Evolutionary conservation across 2,888 invertebrate genomes (phyloP), one percentile per base, ranked within the genome.

Genomic region (Meteorus cinctellus): DNA sequence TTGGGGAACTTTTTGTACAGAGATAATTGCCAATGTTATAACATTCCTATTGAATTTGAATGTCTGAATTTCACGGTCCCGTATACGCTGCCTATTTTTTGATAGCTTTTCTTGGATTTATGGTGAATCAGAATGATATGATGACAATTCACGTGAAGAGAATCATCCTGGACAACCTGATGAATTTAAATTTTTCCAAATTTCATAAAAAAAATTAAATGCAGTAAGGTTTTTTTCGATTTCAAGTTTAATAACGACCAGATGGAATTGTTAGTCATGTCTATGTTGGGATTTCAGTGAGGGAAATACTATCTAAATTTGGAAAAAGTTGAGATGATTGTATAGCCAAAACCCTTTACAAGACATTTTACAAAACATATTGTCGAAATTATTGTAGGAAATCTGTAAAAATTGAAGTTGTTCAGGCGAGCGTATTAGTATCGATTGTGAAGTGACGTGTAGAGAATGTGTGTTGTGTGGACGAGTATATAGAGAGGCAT

Each of bases 381-480:
- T 29, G 3, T n/a, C 4, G 14, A 62, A 31, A 62, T 62, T 31
- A 14, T n/a, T 12, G 4, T n/a, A 14, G 31, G 5, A n/a, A 62
- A 62, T 1, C n/a, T 3, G 6, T 62, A 6, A 65, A 65, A 41
- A 36, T 65, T 36, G 36, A 65, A 65, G 65, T 65, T 65, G 12
- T n/a, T 41, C 8, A 19, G 6, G 65, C 19, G n/a, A 66, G 48
- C 63, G 74, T 29, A 45, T 45, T 27, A 62, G 29, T 76, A 76
- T 76, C 63, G 76, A 76, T 76, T 76, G 29, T 45, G 78, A 77
- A 74, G 68, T 75, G 76, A 68, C 76, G 74, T 77, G n/a, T 60
- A 77, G 78, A 79, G 77, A 55, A 55, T 55, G 55, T 55, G 55
- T 55, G 55, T 55, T 5, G 19, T 55, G 10, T 55, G 19, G 8